Base-by-base conservation (phyloP, 2,113 vertebrate genomes). In the Nerophis ophidion region DNA sequence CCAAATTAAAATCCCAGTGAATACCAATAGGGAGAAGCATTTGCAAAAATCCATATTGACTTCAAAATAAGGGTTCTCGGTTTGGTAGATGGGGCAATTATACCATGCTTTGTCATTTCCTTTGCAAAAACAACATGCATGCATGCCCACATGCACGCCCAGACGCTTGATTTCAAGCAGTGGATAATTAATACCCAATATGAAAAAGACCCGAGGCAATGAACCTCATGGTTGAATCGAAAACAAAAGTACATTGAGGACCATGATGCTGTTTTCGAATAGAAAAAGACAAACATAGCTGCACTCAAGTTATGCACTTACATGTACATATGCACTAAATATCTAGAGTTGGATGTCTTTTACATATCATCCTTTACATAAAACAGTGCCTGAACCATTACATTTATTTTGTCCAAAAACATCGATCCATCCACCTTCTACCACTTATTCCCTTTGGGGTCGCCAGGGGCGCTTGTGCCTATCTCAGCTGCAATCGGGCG, bases 151-250 rank as follows among this genome's bases (percentile, higher is more conserved):
- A n/a, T 49, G 50, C 64, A 52, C 26, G 45, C 48, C 52, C 49
- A 17, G 55, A 15, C 67, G 9, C 56, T 47, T 47, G 17, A 66
- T 68, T 74, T 81, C 48, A 63, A 72, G 62, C 71, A 54, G 62
- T 85, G 73, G 84, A 85, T 87, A 77, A 83, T 84, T 84, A 77
- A 84, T 85, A 81, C 72, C 82, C 73, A 82, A 79, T 77, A 80
- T 83, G 81, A 81, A 79, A 82, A 62, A 77, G 67, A 82, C 82
- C 76, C 73, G 17, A 67, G 72, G 77, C 78, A 65, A 65, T 61
- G 69, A 78, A 77, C 76, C 74, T 83, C 4, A 57, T 45, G 40
- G 71, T 71, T 65, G 52, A 66, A 70, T 67, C 57, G 71, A 71
- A 72, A 80, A 58, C 64, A 48, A 70, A 60, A 65, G 51, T 63